Conservation (phyloP, 1,140 invertebrate genomes). For the Lineus longissimus region DNA sequence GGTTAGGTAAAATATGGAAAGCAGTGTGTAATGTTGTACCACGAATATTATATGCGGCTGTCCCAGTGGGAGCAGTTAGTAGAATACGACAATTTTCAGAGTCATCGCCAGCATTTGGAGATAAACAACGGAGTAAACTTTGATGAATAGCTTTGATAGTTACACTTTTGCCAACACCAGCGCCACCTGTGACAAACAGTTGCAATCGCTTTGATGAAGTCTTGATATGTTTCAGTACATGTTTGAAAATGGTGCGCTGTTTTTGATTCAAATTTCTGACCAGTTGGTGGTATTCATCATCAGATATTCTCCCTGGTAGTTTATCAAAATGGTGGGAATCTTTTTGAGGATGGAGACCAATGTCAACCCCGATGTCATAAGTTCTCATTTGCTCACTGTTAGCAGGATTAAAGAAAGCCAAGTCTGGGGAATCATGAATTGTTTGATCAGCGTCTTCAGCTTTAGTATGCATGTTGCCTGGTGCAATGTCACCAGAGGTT, state of each 20-base stretch:
- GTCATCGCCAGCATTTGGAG: neutral
- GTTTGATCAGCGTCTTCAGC: neutral
- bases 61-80: conserved; percentile 12
- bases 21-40: conserved; percentile 15
- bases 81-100: conserved; percentile 13
- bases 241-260: neutral
- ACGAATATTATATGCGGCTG: conserved; percentile 14
- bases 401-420: neutral
- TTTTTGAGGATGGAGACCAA: neutral
- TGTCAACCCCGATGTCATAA: neutral
- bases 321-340: neutral
- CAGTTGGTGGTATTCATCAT: conserved; percentile 4
- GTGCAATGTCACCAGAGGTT: neutral
- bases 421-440: neutral
- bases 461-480: neutral
- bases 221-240: neutral
- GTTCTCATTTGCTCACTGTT: neutral
- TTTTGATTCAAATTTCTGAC: neutral
- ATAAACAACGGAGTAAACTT: conserved; percentile 13
- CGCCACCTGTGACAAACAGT: conserved; percentile 19
- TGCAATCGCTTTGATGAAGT: conserved; percentile 7
- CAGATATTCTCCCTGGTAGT: neutral
- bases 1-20: conserved; percentile 7
- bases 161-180: conserved; percentile 19
- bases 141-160: conserved; percentile 17